Evolutionary conservation across 2,797 vertebrate species (phyloP), one percentile per base, ranked within the genome.

Genomic region (Sebastes glaucus): DNA sequence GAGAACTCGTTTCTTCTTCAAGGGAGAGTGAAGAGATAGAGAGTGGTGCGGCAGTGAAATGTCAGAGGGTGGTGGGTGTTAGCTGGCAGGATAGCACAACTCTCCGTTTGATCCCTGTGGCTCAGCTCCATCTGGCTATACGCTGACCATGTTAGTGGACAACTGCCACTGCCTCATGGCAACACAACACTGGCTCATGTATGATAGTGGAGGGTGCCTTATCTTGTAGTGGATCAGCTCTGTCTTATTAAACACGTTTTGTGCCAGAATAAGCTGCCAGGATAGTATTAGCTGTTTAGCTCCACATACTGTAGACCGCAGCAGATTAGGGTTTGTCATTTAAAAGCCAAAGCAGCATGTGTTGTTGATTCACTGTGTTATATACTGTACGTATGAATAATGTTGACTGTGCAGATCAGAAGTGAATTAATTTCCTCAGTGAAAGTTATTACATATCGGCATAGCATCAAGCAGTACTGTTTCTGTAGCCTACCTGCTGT

Each of bases 61-160:
- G 90, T 92, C 89, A 87, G 70, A 75, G 78, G 83, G 88, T 85
- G 85, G 89, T 90, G 87, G 88, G 82, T 92, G 88, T 92, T 77
- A 77, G 88, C 86, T 90, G 91, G 90, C 92, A 86, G 87, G 74
- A 89, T 87, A 82, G 88, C 85, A 86, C 78, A 83, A 80, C 86
- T 87, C 87, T 87, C 63, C 49, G 28, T 92, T 92, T 90, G 94
- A 94, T 93, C 89, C 88, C 88, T 68, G 86, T 90, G 91, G 93
- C 92, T 91, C 79, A 32, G 78, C 89, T 91, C 92, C 93, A 95
- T 93, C 93, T 94, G 93, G 89, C 93, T 85, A 71, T 87, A 75
- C 30, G 38, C 82, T 87, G 92, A 89, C 90, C 90, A 87, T 84
- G 89, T 92, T 89, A 89, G 89, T 78, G 88, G 87, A 86, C 84